Percentiles rank a stretch among this genome's conserved stretches.
phyloP scores from a whole-genome alignment of 2,888 invertebrate species.

The Chaetoderma sp. region DNA sequence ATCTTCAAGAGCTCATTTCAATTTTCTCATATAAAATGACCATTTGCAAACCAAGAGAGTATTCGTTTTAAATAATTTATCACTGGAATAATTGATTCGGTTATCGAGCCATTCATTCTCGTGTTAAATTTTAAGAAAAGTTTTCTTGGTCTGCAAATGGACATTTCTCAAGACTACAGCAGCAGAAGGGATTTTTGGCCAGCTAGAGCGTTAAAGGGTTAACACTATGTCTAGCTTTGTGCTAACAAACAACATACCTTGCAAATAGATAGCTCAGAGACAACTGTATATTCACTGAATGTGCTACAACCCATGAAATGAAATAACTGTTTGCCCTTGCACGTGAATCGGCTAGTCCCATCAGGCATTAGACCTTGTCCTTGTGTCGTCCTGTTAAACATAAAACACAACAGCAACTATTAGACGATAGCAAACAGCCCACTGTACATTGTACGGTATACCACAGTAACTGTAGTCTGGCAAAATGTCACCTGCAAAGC shows the following conservation, averaged over 20 bases:
- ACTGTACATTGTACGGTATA: background rate
- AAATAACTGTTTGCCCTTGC: slow-evolving; percentile 67
- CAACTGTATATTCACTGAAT: slow-evolving; percentile 70
- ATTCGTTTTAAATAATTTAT: too few species aligned
- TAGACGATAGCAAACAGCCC: too few species aligned
- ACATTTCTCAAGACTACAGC: too few species aligned
- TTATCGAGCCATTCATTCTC: too few species aligned
- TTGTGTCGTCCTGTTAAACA: slow-evolving; percentile 56
- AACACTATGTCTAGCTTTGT: background rate
- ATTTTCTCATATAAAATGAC: too few species aligned
- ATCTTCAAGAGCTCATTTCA: too few species aligned
- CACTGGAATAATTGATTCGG: too few species aligned
- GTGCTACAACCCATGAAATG: slow-evolving; percentile 70
- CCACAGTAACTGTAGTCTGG: background rate
- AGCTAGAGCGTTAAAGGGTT: too few species aligned
- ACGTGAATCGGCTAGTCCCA: slow-evolving; percentile 68
- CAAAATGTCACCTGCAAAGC: background rate
- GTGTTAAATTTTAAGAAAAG: too few species aligned
- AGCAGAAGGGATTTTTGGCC: too few species aligned
- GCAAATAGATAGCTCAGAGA: slow-evolving; percentile 83
- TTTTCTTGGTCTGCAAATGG: too few species aligned
- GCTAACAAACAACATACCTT: slow-evolving; percentile 77
- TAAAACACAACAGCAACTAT: background rate
- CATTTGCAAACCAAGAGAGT: too few species aligned
- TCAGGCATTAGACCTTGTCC: slow-evolving; percentile 70